phyloP scores from a whole-genome alignment of 2,888 invertebrate species.

The Acrobasis consociella region DNA sequence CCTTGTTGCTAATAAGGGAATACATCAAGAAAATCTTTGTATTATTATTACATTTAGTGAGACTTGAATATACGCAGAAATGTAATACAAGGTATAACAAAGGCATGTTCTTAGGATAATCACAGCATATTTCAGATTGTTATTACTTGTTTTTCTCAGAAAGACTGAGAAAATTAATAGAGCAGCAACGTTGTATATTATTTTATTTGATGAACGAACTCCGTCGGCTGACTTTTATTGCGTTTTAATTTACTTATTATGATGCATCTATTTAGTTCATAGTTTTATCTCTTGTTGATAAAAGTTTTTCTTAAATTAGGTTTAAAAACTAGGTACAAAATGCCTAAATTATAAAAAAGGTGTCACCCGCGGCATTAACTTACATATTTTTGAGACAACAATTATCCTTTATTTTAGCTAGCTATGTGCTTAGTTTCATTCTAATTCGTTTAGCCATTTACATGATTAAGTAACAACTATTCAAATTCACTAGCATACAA shows the following conservation, averaged over 20 bases:
- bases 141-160: neutral
- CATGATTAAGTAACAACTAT: too few relatives aligned
- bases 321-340: too few relatives aligned
- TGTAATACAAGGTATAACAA: neutral
- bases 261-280: neutral
- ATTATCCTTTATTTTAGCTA: too few relatives aligned
- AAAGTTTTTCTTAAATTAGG: too few relatives aligned
- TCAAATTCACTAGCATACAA: too few relatives aligned
- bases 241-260: neutral
- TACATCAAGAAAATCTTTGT: too few relatives aligned
- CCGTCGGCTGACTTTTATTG: neutral
- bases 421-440: too few relatives aligned
- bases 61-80: neutral
- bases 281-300: neutral
- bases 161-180: neutral
- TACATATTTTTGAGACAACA: too few relatives aligned
- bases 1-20: too few relatives aligned
- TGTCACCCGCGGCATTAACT: too few relatives aligned
- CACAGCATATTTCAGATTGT: neutral
- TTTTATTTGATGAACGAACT: conserved; percentile 3
- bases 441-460: too few relatives aligned
- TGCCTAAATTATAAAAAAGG: too few relatives aligned
- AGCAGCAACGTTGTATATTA: neutral
- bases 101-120: neutral
- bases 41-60: neutral